Evolutionary conservation across 2,113 vertebrate species (phyloP), one percentile per base, ranked within the genome.

Genomic region (Odocoileus virginianus): DNA sequence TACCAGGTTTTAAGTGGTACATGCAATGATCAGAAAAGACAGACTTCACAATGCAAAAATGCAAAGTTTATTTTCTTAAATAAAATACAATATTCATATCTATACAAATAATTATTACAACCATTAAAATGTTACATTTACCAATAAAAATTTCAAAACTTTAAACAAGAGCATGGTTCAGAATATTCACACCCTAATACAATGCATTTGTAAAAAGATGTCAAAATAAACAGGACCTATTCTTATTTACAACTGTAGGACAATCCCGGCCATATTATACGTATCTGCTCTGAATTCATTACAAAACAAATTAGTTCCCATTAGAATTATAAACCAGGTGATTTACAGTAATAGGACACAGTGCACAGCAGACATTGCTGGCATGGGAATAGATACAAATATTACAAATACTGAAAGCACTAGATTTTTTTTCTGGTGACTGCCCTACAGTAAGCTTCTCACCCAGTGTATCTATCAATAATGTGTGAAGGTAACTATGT

Each of bases 51-150:
- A 96, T 98, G 97, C 98, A 98, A 98, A 98, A 98, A 61, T 97
- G 98, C 98, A 98, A 98, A 97, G 97, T 98, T 98, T 98, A 98
- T 97, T 99, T 99, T 99, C 98, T 99, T 99, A 99, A 99, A 99
- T 99, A 99, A 99, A 99, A 99, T 99, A 99, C 99, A 98, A 99
- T 99, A 78, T 99, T 98, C 98, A 93, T 99, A 98, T 98, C 99
- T 99, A 99, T 99, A 99, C 99, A 99, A 99, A 99, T 99, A 99
- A 98, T 99, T 99, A 99, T 99, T 99, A 99, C 99, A 99, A 97
- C 99, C 98, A 99, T 99, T 98, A 99, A 99, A 99, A 98, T 99
- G 97, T 99, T 99, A 99, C 99, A 98, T 98, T 98, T 98, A 98
- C 98, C 98, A 98, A 98, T 99, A 99, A 98, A 99, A 99, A 99